phyloP scores from a whole-genome alignment of 2,113 vertebrate genomes.

The Siphamia tubifer region DNA sequence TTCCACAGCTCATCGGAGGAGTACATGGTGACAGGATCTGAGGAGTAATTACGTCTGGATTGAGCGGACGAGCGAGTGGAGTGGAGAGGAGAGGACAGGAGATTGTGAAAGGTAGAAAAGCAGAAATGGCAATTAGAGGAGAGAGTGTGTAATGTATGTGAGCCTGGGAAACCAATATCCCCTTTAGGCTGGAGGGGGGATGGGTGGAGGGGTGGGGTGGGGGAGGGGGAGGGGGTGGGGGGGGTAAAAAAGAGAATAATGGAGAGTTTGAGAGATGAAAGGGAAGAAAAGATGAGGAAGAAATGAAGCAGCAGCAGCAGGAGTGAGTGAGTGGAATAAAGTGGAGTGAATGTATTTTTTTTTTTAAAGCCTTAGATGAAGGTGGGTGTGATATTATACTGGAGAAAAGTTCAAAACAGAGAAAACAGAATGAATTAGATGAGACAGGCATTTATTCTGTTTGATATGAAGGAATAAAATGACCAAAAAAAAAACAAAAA shows the following conservation, averaged over 20 bases:
- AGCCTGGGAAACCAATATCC: background rate
- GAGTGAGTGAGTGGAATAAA: background rate
- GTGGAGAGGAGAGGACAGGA: no score
- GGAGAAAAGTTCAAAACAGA: background rate
- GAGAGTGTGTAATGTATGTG: background rate
- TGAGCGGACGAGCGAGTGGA: background rate
- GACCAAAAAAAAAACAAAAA: background rate
- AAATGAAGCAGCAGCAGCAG: background rate
- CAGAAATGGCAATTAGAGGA: background rate
- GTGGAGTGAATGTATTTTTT: background rate
- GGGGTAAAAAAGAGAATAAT: background rate
- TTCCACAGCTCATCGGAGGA: conserved; percentile 64
- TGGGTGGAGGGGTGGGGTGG: no score
- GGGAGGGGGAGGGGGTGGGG: no score
- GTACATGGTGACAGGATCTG: conserved; percentile 36
- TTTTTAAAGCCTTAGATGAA: no score
- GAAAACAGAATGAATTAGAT: background rate
- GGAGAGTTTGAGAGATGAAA: background rate
- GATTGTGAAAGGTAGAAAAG: background rate
- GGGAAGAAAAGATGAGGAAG: background rate
- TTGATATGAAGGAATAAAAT: background rate
- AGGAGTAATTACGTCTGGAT: background rate
- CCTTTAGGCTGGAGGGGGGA: background rate
- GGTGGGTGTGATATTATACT: background rate
- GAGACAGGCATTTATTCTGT: background rate